Evolutionary conservation across 1,140 invertebrate genomes (phyloP), one percentile per base, ranked within the genome.

Genomic region (Notospermus geniculatus): DNA sequence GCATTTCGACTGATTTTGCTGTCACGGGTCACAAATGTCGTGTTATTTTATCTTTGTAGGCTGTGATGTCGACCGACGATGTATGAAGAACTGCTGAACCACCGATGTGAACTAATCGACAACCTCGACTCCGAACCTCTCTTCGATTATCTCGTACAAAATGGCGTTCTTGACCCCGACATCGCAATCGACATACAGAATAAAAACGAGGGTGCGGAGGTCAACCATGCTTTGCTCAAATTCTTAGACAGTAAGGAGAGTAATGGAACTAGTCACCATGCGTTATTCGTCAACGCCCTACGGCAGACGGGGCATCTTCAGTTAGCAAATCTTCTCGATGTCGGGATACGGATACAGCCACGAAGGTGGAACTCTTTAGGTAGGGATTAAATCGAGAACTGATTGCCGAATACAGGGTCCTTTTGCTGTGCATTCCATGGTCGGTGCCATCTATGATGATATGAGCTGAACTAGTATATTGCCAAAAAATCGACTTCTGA

Each of bases 111-210:
- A 32, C 66, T 79, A 32, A 67, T 79, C 1, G 70, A 79, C 53
- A 64, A 70, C n/a, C 65, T 79, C 30, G 77, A 79, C 57, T 66
- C 74, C 9, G 76, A 79, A 25, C 70, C 71, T 27, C 70, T 78
- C 23, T 72, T 76, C 30, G 77, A 75, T 56, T 79, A 79, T 59
- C 69, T 79, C 9, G 54, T 76, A n/a, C 76, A 78, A 54, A 75
- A 79, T 65, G 74, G 77, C 2, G 76, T 73, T 19, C 65, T 79
- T 15, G 67, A 74, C 50, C 55, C 69, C 13, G 62, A 59, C 4
- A 63, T 58, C 25, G 58, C 69, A 17, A 63, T 71, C 28, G 50
- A 60, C 23, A 71, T 79, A 25, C 53, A 67, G 32, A 54, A 67
- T 54, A 70, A 71, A 27, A 59, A 70, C 27, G 61, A 57, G 27